A percentile compares a stretch with the other conserved stretches of the same genome.
phyloP scores from a whole-genome alignment of 2,797 vertebrate species.

The Scarus forsteni region DNA sequence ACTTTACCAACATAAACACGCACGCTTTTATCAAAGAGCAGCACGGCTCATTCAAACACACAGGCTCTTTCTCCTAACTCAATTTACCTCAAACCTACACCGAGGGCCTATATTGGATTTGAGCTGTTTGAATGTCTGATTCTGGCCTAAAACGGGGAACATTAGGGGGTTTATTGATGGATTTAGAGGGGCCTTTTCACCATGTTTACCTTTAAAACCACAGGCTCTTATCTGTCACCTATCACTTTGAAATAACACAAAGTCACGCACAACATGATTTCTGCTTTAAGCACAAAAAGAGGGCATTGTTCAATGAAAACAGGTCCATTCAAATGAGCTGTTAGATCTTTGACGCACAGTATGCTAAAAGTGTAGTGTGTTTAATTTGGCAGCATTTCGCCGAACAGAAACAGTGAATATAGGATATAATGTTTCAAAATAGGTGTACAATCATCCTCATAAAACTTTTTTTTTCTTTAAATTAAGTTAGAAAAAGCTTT shows the following conservation, averaged over 20 bases:
- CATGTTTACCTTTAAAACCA: conserved; percentile 70
- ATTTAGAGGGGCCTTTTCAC: conserved; percentile 52
- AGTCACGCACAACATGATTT: conserved; percentile 56
- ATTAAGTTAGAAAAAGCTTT: too few species aligned
- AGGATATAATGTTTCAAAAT: too few species aligned
- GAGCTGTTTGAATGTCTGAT: conserved; percentile 69
- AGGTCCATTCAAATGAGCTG: conserved; percentile 49
- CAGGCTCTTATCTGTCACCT: conserved; percentile 60
- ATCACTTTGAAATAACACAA: conserved; percentile 44
- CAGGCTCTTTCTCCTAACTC: conserved; percentile 72
- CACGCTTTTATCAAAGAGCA: conserved; percentile 74
- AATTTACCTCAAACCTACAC: conserved; percentile 69
- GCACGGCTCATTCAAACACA: conserved; percentile 71
- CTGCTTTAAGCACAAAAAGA: conserved; percentile 58
- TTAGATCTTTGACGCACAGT: too few species aligned
- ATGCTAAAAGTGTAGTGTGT: too few species aligned
- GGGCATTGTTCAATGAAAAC: conserved; percentile 51
- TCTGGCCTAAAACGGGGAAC: conserved; percentile 55
- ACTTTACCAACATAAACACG: conserved; percentile 78
- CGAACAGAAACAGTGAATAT: too few species aligned
- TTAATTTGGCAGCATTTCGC: too few species aligned
- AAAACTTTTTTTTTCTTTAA: too few species aligned
- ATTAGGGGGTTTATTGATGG: conserved; percentile 58
- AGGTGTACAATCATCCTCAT: too few species aligned
- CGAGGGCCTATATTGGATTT: conserved; percentile 74